Evolutionary conservation across 2,888 invertebrate genomes (phyloP).

Genomic region (Leptinotarsa peninsularis): DNA sequence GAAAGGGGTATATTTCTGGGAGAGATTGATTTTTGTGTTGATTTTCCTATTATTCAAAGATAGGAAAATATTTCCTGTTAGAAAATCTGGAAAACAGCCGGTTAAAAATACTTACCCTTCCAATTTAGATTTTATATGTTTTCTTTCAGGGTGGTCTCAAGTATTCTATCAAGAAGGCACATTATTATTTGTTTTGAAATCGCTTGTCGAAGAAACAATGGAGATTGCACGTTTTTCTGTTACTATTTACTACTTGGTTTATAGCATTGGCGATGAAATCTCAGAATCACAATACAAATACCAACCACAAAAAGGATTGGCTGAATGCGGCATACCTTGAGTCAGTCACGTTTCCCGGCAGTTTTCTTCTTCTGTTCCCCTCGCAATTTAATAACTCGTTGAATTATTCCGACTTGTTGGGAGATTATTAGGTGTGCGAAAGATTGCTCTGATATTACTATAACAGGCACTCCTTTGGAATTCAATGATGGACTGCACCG

Average conservation of each 20-base stretch:
- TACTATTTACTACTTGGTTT: background rate
- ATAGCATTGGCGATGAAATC: constrained; percentile 15
- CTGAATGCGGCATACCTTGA: constrained; percentile 22
- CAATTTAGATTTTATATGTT: too few species aligned
- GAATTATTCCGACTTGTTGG: constrained; percentile 6
- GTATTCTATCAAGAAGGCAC: background rate
- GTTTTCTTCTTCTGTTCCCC: constrained; percentile 12
- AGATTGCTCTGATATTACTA: background rate
- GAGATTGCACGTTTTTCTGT: constrained; percentile 2
- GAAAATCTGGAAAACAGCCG: too few species aligned
- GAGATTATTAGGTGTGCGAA: constrained; percentile 12
- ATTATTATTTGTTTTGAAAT: background rate
- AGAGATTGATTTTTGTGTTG: too few species aligned
- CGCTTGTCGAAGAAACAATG: background rate
- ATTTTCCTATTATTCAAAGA: too few species aligned
- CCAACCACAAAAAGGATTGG: constrained; percentile 17
- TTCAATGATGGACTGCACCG: background rate
- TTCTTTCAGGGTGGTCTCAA: too few species aligned
- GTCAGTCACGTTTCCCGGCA: constrained; percentile 22
- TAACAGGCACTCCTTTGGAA: background rate
- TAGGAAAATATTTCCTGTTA: too few species aligned
- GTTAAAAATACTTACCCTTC: too few species aligned
- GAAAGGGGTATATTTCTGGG: too few species aligned
- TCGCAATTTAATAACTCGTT: constrained; percentile 17
- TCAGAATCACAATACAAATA: constrained; percentile 12